Percentiles rank a stretch among this genome's conserved stretches.
Conservation (phyloP, 1,140 invertebrate genomes). For the Trichonephila clavata region DNA sequence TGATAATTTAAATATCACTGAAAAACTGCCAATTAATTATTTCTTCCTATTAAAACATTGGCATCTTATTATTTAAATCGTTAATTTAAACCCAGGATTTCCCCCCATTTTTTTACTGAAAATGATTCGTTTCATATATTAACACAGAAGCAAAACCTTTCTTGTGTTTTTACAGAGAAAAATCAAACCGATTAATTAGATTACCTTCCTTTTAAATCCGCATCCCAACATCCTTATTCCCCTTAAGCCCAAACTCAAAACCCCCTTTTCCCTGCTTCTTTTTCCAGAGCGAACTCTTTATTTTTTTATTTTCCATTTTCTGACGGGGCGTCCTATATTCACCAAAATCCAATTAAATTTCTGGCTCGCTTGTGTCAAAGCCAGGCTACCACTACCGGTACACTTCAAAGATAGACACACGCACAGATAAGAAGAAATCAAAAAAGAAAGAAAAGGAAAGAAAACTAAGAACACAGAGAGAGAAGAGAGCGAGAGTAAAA, state of each 20-base stretch:
- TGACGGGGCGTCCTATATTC: constrained; percentile 39
- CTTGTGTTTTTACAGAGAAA: neutral
- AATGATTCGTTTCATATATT: neutral
- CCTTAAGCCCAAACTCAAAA: neutral
- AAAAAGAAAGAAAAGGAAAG: neutral
- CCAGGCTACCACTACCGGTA: constrained; percentile 35
- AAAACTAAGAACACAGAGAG: neutral
- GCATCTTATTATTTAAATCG: too few species aligned
- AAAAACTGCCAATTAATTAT: too few species aligned
- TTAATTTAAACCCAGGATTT: too few species aligned
- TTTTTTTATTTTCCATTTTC: neutral
- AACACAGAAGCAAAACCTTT: neutral
- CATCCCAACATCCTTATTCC: neutral
- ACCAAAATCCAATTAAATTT: constrained; percentile 71
- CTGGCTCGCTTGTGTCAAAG: constrained; percentile 65
- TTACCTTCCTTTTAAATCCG: neutral
- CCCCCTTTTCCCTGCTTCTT: neutral
- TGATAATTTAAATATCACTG: too few species aligned
- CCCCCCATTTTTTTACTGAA: neutral
- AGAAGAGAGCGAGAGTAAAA: neutral
- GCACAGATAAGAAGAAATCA: constrained; percentile 4
- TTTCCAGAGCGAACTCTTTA: neutral
- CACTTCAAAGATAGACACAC: constrained; percentile 46
- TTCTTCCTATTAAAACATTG: too few species aligned
- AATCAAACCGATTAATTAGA: neutral